Evolutionary conservation across 2,888 invertebrate species (phyloP).

Genomic region (Drosophila hamatofila): DNA sequence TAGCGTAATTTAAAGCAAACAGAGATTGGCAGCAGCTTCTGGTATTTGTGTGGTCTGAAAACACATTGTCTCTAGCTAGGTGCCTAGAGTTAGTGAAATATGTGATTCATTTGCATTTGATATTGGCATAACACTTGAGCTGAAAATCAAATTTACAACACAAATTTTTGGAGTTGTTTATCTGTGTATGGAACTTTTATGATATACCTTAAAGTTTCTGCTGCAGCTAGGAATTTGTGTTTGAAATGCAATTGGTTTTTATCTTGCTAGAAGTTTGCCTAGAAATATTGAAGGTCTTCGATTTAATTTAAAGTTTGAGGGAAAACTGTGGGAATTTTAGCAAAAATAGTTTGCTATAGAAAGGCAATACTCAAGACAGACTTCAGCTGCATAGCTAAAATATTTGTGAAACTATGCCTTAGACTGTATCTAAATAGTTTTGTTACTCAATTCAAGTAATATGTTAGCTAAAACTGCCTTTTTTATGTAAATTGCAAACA

Average conservation of each 20-base stretch:
- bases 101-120: background rate
- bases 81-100: background rate
- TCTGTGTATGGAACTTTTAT: background rate
- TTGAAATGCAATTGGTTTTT: no score
- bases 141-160: background rate
- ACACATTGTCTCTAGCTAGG: no score
- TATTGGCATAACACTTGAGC: background rate
- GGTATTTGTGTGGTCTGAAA: background rate
- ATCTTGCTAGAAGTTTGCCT: background rate
- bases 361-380: no score
- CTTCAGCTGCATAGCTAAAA: no score
- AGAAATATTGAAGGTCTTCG: background rate
- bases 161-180: background rate
- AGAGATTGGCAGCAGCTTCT: background rate
- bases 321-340: no score
- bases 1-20: slow-evolving; percentile 4
- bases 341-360: no score
- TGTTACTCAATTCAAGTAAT: no score
- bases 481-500: no score
- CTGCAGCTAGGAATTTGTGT: background rate
- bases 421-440: no score
- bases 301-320: no score
- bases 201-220: background rate
- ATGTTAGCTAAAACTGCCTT: no score
- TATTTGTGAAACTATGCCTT: no score